Base-by-base conservation (phyloP, 2,888 invertebrate genomes). In the Beris chalybata region DNA sequence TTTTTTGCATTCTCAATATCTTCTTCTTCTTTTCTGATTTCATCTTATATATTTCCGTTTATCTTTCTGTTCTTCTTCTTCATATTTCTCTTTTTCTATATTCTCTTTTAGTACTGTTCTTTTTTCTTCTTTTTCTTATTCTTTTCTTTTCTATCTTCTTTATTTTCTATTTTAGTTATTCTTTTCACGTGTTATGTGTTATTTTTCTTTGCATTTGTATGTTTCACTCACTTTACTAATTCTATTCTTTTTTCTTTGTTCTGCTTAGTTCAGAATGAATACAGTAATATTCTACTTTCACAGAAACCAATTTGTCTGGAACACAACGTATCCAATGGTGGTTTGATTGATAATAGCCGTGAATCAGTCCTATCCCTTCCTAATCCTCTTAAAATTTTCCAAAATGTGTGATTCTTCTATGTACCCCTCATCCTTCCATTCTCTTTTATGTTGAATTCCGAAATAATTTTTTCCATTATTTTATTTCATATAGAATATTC, bases 31-130 rank as follows among this genome's bases (percentile, higher is more conserved):
- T 4, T 13, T 15, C 9, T 9, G n/a, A 4, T 9, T 15, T 50
- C 3, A n/a, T 22, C 22, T 22, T 22, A 22, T 22, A 3, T 22
- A 22, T 22, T 13, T 22, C 22, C 11, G 48, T 15, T 13, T 64
- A 32, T 29, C 15, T 53, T 32, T 15, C 50, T 63, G 55, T 54
- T 48, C 54, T 54, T 48, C 48, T 66, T 44, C 44, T 29, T 38
- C 44, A 12, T 44, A 15, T 54, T 64, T 30, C 29, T 65, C 29
- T 44, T 22, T 45, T 45, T 29, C 12, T 43, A 38, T 44, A 13
- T 58, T 53, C 12, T 12, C 22, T 59, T 50, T 15, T 50, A n/a
- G 30, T 55, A 12, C 55, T 13, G 13, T 31, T 13, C 11, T 43
- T 58, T n/a, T 11, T 56, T 30, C 22, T 31, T 22, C 3, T 43